phyloP scores from a whole-genome alignment of 2,888 invertebrate species.

The Neoscelio sp. region DNA sequence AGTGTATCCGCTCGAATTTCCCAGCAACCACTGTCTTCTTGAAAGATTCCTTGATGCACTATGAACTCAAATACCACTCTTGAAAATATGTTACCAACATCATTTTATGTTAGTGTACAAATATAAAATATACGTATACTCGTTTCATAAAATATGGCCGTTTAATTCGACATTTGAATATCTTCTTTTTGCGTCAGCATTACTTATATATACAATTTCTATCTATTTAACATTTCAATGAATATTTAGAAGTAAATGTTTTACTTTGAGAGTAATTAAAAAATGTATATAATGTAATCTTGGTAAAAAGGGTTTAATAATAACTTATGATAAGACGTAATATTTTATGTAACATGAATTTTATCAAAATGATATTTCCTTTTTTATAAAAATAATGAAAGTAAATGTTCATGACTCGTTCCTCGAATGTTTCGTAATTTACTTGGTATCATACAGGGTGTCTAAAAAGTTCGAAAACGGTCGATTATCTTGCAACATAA shows the following conservation, averaged over 20 bases:
- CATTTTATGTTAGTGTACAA: constrained; percentile 63
- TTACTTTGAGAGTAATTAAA: constrained; percentile 44
- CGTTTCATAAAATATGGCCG: constrained; percentile 55
- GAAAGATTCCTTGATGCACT: constrained; percentile 65
- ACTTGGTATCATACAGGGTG: too few relatives aligned
- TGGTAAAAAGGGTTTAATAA: constrained; percentile 33
- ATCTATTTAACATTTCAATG: constrained; percentile 59
- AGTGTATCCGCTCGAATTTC: constrained; percentile 60
- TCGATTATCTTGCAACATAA: too few relatives aligned
- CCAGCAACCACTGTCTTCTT: constrained; percentile 63
- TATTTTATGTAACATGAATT: too few relatives aligned
- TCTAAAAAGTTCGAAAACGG: too few relatives aligned
- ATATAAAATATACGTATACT: constrained; percentile 54
- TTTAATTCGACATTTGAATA: constrained; percentile 62
- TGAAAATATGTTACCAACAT: constrained; percentile 60
- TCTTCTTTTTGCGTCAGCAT: constrained; percentile 60
- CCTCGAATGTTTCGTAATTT: too few relatives aligned
- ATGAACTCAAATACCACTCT: constrained; percentile 66
- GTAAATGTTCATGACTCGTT: too few relatives aligned
- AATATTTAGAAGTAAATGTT: constrained; percentile 54
- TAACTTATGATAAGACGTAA: too few relatives aligned
- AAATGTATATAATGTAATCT: constrained; percentile 31
- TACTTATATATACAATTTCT: constrained; percentile 55
- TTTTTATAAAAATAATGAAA: too few relatives aligned
- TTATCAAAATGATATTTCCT: too few relatives aligned